Base-by-base conservation (phyloP, 2,113 vertebrate genomes). In the Dasyurus viverrinus region DNA sequence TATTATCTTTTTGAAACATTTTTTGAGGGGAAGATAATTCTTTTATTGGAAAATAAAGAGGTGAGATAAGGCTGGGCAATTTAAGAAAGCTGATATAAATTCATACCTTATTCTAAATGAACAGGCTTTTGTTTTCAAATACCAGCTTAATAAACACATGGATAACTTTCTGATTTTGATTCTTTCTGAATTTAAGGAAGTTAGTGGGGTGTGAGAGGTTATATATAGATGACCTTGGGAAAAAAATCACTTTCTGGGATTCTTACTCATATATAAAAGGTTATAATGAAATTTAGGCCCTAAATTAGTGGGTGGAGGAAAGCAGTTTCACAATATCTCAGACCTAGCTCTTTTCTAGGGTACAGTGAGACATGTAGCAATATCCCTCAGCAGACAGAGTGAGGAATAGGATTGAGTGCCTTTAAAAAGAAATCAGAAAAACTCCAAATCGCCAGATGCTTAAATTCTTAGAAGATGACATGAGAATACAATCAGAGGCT, bases 121-220 rank as follows among this genome's bases (percentile, higher is more conserved):
- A 76, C 89, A 52, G 92, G 42, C 0, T 36, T 30, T 27, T 11
- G 25, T 89, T 94, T 94, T 90, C 7, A 95, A 89, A 91, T 90
- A 50, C 54, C 12, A 60, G 22, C 24, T 93, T 84, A 84, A 89
- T 93, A 89, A n/a, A 9, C 24, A 90, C 19, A 60, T 60, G 52
- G 22, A 24, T 30, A 11, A 53, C 90, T 42, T 89, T 53, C 84
- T 68, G 42, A 14, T 92, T 94, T 92, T 84, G n/a, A 84, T 76
- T 93, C 30, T 23, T 91, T 95, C 94, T 84, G 27, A 94, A 89
- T 92, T 92, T 92, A 95, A 95, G 25, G 48, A 57, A 23, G 7
- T 8, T 96, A 19, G 9, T 23, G 90, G n/a, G 89, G 14, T 42
- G 12, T 68, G 42, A 25, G 89, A 76, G 57, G 84, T 42, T 11